Percentiles rank a stretch among this genome's conserved stretches.
Evolutionary conservation across 2,797 vertebrate genomes (phyloP).

Genomic region (Neosilurus mollespiculum): DNA sequence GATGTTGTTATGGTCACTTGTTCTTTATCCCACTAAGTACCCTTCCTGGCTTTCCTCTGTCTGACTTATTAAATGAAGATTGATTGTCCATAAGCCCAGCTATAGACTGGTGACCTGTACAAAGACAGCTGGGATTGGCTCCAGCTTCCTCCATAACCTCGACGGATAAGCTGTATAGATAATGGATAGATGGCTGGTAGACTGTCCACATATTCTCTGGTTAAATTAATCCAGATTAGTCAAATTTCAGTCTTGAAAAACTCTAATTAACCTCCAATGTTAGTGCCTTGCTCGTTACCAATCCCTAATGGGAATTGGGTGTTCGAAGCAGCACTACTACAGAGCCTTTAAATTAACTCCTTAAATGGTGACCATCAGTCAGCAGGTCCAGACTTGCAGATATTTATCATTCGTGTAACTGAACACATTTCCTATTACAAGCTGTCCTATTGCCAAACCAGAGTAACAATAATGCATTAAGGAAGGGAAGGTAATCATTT

Average conservation of each 20-base stretch:
- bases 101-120: too few relatives aligned
- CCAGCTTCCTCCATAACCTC: too few relatives aligned
- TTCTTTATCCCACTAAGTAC: neutral
- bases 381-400: neutral
- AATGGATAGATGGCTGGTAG: too few relatives aligned
- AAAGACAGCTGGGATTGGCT: too few relatives aligned
- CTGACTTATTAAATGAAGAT: neutral
- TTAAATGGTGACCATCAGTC: neutral
- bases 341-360: neutral
- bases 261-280: neutral
- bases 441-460: neutral
- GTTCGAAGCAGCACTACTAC: neutral
- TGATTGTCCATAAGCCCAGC: neutral
- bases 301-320: neutral
- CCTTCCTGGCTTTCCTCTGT: neutral
- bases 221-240: slow-evolving; percentile 24
- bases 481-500: too few relatives aligned
- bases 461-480: neutral
- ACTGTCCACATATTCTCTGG: neutral
- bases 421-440: neutral
- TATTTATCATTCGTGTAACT: neutral
- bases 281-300: neutral
- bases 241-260: neutral
- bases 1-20: neutral
- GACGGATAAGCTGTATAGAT: too few relatives aligned